Percentiles rank a stretch among this genome's conserved stretches.
phyloP scores from a whole-genome alignment of 2,888 invertebrate species.

The Dicyrtomina minuta region DNA sequence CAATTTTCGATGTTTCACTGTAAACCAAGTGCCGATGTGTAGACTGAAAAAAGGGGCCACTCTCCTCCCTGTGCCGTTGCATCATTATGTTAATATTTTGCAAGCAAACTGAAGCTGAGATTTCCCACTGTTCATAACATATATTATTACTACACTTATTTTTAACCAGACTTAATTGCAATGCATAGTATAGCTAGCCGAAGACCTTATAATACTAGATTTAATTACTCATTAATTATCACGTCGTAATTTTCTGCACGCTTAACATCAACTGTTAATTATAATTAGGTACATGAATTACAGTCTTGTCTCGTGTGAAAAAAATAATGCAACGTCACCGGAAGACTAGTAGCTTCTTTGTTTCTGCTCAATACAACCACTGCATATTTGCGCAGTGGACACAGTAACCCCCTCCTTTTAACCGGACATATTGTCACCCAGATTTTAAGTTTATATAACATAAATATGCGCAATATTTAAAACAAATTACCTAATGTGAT shows the following conservation, averaged over 20 bases:
- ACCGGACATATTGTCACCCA: too few species aligned
- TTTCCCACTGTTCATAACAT: slow-evolving; percentile 15
- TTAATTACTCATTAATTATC: slow-evolving; percentile 24
- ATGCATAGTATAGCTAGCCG: slow-evolving; percentile 12
- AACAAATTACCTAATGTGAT: too few species aligned
- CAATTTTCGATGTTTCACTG: background rate
- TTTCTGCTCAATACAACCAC: background rate
- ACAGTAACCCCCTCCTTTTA: too few species aligned
- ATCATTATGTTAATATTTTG: slow-evolving; percentile 14
- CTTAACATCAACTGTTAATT: slow-evolving; percentile 11
- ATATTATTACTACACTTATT: slow-evolving; percentile 5
- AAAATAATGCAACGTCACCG: slow-evolving; percentile 30
- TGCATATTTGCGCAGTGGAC: too few species aligned
- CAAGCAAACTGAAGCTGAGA: slow-evolving; percentile 15
- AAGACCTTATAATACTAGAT: slow-evolving; percentile 26
- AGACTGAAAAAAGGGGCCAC: background rate
- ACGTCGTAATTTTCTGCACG: slow-evolving; percentile 20
- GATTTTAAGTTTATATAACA: too few species aligned
- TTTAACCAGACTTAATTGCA: slow-evolving; percentile 14
- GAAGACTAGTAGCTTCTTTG: slow-evolving; percentile 19
- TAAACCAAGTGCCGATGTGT: background rate
- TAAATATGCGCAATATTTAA: too few species aligned
- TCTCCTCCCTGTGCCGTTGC: slow-evolving; percentile 19
- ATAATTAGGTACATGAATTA: slow-evolving; percentile 33
- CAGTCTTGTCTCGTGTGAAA: slow-evolving; percentile 33